Evolutionary conservation across 2,888 invertebrate species (phyloP).

Genomic region (Agrochola lychnidis): DNA sequence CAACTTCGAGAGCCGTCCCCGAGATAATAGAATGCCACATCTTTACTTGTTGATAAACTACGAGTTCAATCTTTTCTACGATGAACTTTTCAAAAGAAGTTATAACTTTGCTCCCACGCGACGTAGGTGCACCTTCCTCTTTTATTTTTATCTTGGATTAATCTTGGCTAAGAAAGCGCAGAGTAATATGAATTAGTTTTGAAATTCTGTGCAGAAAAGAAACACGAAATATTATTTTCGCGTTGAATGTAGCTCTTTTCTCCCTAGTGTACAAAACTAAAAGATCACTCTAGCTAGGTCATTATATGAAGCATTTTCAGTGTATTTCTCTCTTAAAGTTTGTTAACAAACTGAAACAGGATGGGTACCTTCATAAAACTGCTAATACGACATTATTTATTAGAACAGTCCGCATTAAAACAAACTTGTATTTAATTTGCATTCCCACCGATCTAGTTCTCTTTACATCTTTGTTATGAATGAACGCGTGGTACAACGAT

Average conservation of each 20-base stretch:
- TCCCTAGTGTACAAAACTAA: neutral
- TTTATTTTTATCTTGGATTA: constrained; percentile 23
- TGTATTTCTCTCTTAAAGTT: no score
- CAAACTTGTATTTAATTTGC: constrained; percentile 36
- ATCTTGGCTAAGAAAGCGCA: neutral
- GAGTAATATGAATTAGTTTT: neutral
- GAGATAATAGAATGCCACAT: constrained; percentile 67
- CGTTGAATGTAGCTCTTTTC: neutral
- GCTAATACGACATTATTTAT: neutral
- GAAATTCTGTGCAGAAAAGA: neutral
- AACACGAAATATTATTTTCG: no score
- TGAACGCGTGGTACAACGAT: constrained; percentile 55
- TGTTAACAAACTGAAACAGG: neutral
- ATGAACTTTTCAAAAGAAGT: constrained; percentile 38
- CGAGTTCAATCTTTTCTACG: constrained; percentile 40
- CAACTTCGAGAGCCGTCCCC: constrained; percentile 44
- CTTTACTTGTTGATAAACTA: constrained; percentile 53
- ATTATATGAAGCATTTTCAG: neutral
- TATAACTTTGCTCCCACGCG: constrained; percentile 9
- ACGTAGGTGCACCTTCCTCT: neutral
- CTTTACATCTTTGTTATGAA: constrained; percentile 50
- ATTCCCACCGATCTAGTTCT: constrained; percentile 46
- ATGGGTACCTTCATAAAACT: neutral
- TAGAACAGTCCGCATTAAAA: neutral
- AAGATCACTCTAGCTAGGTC: neutral